Base-by-base conservation (phyloP, 2,888 invertebrate genomes). In the Thecocarcelia acutangulata region DNA sequence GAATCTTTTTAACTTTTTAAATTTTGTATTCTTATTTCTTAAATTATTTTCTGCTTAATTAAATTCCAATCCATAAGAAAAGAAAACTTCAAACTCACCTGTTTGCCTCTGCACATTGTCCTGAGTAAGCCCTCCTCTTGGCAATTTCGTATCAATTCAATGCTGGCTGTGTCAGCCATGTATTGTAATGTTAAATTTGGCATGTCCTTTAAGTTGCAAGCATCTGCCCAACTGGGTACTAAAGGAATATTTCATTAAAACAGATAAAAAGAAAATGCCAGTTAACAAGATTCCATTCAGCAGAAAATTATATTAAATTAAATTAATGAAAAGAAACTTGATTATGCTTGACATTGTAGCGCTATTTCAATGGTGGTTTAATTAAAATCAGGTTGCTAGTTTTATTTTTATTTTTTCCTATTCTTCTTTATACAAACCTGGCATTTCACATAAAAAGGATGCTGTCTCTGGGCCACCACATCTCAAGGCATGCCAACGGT, bases 201-300 rank as follows among this genome's bases (percentile, higher is more conserved):
- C 85, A 95, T 91, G 76, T 94, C 94, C 84, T 93, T 93, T 75
- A 95, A 91, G 90, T 95, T 93, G 87, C 95, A 95, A 33, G 94
- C 94, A 84, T 93, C 93, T n/a, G 95, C 95, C 95, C 95, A 95
- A 85, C 93, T 92, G 33, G 95, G 95, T 84, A 95, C 95, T 95
- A 91, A 42, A 52, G 73, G 5, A 72, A 50, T 15, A 28, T 33
- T 33, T 8, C 33, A 33, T 33, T 5, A 8, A 3, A 56, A 68
- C 54, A 70, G 78, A 61, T n/a, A 19, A 24, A 59, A 44, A 50
- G 48, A 44, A 37, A 6, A 48, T 64, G 61, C 17, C 46, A 64
- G 11, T 24, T 1, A 66, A 59, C n/a, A 13, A 64, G 28, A 33
- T 19, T 52, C 42, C 44, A 52, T 13, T 44, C 19, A 61, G 72